These are phyloP conservation scores for Lontra canadensis DNA, from an alignment of 2,113 vertebrate species.

Conservation along the genomic window DNA sequence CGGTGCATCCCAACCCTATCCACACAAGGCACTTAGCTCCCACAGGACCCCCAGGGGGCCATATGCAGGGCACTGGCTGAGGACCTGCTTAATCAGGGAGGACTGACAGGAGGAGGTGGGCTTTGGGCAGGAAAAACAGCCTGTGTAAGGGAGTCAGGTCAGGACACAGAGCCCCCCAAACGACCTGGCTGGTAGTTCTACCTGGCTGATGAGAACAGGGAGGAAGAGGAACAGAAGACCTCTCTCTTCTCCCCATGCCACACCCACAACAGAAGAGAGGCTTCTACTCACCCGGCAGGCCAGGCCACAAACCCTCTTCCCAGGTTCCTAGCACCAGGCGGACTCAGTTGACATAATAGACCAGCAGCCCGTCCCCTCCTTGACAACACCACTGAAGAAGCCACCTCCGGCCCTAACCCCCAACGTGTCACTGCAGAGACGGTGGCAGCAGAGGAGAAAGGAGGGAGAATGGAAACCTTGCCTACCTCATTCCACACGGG, in stretches of 20 bases:
- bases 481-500: constrained; percentile 98
- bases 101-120: background rate
- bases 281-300: background rate
- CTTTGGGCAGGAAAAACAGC: background rate
- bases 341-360: background rate
- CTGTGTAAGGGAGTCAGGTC: background rate
- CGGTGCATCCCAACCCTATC: too few relatives aligned
- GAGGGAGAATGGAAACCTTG: fast-evolving
- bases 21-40: background rate
- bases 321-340: background rate
- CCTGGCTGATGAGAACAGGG: background rate
- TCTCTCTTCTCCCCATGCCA: background rate
- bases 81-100: background rate
- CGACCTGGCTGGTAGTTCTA: background rate
- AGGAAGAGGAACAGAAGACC: background rate
- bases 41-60: background rate
- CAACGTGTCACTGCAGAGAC: background rate
- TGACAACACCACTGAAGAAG: background rate
- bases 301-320: background rate
- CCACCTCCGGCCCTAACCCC: background rate
- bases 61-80: background rate
- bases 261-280: background rate
- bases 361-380: background rate
- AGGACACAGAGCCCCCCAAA: background rate
- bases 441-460: background rate